Evolutionary conservation across 2,888 invertebrate genomes (phyloP), one percentile per base, ranked within the genome.

Genomic region (Chrysotoxum bicinctum): DNA sequence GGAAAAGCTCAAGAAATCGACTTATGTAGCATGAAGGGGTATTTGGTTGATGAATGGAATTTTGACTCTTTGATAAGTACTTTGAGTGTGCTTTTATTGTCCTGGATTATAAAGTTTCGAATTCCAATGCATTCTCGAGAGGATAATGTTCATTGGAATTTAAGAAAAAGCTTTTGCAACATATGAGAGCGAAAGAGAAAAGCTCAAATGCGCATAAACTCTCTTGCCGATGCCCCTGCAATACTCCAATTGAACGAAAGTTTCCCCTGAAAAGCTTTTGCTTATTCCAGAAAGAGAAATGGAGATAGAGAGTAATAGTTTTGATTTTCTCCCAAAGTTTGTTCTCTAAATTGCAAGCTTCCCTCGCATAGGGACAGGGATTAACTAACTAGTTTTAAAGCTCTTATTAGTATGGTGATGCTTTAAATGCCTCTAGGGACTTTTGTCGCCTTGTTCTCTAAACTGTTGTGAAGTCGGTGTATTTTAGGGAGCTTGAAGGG

Each of bases 41-140:
- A 5, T 45, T 48, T 26, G 30, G 37, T 45, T 48, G 23, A 45
- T 69, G 54, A 75, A 40, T 72, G 40, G 66, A 69, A 69, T 86
- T 35, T 70, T 62, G 70, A 87, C 77, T 21, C 30, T 68, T 37
- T 62, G 43, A 37, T 19, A 21, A 37, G 58, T 21, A 26, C 19
- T 64, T 54, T 62, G 45, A 45, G 16, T 3, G 64, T 50, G 70
- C 68, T 75, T 75, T 54, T 48, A 64, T 21, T 69, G 78, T 75
- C 84, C 79, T 68, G 79, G 72, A 74, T 75, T 60, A 72, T 62
- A 50, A 70, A 70, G 54, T 69, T 69, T 68, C 7, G 4, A 80
- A 85, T 85, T 85, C 85, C 80, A 80, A 85, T 77, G 73, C 85
- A 85, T 77, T 60, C n/a, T n/a, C 45, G n/a, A 16, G 21, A 43